These are phyloP conservation scores for Theodoxus fluviatilis DNA, from an alignment of 2,888 invertebrate species.

Conservation along the genomic window DNA sequence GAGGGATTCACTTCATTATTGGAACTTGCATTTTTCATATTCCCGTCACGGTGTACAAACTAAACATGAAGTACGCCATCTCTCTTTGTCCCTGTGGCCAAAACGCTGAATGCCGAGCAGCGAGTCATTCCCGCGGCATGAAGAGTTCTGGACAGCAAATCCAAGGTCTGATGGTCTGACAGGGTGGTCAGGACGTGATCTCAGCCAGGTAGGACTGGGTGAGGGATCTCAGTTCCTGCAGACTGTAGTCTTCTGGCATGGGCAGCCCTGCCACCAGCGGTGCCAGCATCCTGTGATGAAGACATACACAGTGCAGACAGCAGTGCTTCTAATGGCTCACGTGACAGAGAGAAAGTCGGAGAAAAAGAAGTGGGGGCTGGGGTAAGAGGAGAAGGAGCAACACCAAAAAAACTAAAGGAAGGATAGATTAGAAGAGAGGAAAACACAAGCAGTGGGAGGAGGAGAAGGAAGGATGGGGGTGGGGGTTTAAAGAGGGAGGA, in stretches of 20 bases:
- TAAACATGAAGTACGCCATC: too few relatives aligned
- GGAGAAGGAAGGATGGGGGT: too few relatives aligned
- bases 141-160: not conserved
- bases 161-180: not conserved
- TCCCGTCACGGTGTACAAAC: too few relatives aligned
- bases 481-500: too few relatives aligned
- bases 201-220: slow-evolving; percentile 58
- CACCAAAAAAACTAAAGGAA: not conserved
- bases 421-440: not conserved
- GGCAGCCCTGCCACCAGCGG: slow-evolving; percentile 69
- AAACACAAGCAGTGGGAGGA: not conserved
- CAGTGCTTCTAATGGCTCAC: not conserved
- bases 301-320: not conserved
- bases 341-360: not conserved
- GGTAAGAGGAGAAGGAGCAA: not conserved
- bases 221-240: slow-evolving; percentile 67
- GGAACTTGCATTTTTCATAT: too few relatives aligned
- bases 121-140: too few relatives aligned
- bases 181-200: slow-evolving; percentile 22
- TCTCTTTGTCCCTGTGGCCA: too few relatives aligned
- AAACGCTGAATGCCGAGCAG: too few relatives aligned
- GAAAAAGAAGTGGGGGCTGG: slow-evolving; percentile 15
- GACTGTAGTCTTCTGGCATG: slow-evolving; percentile 72
- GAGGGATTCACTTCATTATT: too few relatives aligned
- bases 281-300: slow-evolving; percentile 63